phyloP scores from a whole-genome alignment of 2,113 vertebrate genomes.

The Rhynchomys soricoides region DNA sequence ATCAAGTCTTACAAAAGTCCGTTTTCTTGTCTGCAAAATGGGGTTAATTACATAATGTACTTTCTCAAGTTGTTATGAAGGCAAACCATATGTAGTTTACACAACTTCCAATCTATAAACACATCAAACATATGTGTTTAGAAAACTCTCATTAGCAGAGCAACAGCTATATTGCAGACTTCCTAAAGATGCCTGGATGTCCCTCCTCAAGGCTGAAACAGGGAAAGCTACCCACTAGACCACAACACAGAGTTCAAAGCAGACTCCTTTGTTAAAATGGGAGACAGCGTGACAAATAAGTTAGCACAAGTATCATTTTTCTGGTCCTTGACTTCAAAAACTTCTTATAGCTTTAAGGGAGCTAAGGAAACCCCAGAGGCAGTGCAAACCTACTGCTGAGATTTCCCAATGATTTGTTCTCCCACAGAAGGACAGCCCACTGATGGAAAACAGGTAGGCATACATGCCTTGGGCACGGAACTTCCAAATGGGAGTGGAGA shows the following conservation, averaged over 20 bases:
- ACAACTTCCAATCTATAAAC: constrained; percentile 6
- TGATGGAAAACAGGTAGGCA: background rate
- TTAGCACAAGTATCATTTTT: background rate
- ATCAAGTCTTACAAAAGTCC: background rate
- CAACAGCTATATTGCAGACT: background rate
- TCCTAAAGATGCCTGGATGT: background rate
- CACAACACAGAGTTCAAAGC: constrained; percentile 56
- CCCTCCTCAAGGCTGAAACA: background rate
- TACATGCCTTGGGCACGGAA: background rate
- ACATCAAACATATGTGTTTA: background rate
- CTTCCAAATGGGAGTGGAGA: background rate
- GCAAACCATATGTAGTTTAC: background rate
- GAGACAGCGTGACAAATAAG: background rate
- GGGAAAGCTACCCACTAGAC: constrained; percentile 48
- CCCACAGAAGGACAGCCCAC: background rate
- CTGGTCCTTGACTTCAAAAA: background rate
- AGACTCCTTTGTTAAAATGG: background rate
- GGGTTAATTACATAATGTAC: background rate
- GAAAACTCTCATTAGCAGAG: background rate
- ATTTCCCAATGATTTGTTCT: constrained; percentile 21
- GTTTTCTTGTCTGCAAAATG: constrained; percentile 59
- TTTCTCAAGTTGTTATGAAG: background rate
- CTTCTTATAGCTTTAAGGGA: background rate
- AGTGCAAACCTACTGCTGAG: background rate
- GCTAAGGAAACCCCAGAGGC: background rate